Percentiles rank a stretch among this genome's conserved stretches.
Evolutionary conservation across 1,140 invertebrate genomes (phyloP).

Genomic region (Cherax destructor): DNA sequence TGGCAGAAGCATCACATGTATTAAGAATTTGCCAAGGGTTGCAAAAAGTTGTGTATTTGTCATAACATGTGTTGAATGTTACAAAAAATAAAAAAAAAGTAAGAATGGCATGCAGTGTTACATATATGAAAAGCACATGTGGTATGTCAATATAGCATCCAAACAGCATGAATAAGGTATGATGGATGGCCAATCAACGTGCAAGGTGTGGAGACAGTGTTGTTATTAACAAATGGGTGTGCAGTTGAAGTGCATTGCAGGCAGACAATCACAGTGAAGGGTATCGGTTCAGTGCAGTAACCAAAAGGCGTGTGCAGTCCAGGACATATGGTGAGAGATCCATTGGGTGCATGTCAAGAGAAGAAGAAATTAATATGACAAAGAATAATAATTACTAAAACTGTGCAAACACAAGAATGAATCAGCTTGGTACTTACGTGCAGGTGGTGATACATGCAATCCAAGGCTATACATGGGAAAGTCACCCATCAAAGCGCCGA

Average conservation of each 20-base stretch:
- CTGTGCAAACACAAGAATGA: slow-evolving; percentile 28
- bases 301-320: slow-evolving; percentile 32
- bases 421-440: slow-evolving; percentile 69
- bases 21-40: not conserved
- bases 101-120: not conserved
- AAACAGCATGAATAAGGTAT: not conserved
- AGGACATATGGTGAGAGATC: slow-evolving; percentile 30
- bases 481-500: slow-evolving; percentile 59
- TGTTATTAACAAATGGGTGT: not conserved
- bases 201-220: not conserved
- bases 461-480: slow-evolving; percentile 64
- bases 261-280: not conserved
- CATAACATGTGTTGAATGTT: not conserved
- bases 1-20: slow-evolving; percentile 1
- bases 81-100: not conserved
- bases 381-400: not conserved
- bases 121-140: not conserved
- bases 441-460: slow-evolving; percentile 69
- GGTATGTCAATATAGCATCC: not conserved
- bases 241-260: not conserved
- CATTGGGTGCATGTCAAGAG: slow-evolving; percentile 41
- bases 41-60: not conserved
- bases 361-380: slow-evolving; percentile 34
- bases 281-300: slow-evolving; percentile 2
- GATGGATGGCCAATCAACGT: slow-evolving; percentile 22